Base-by-base conservation (phyloP, 2,888 invertebrate species). In the Hipparchia sbordonii region DNA sequence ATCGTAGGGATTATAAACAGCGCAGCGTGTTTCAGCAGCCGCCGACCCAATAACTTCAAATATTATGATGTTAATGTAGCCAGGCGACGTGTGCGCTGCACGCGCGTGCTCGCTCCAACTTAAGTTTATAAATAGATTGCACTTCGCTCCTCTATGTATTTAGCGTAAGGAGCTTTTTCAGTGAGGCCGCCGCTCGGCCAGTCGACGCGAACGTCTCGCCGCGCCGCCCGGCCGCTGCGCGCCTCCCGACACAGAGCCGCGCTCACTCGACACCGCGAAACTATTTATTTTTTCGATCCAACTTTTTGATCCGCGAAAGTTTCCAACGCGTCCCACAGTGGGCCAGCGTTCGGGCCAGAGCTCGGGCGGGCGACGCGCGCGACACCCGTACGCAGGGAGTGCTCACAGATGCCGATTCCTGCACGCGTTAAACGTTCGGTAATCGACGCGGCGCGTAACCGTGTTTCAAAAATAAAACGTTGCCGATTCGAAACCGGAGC, bases 81-180 rank as follows among this genome's bases (percentile, higher is more conserved):
- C 79, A 77, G 77, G 79, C 80, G 77, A 80, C 84, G 85, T 83
- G 81, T 74, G 79, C 81, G 83, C 78, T 89, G 90, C 90, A 90
- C 87, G 89, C 89, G 85, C 85, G 87, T 84, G 88, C 85, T 85
- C 82, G 85, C 85, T 82, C 85, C 89, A 91, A 92, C 89, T 92
- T 91, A 91, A 87, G 80, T 85, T 90, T 92, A 92, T 90, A 91
- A 93, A 93, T 93, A 93, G 92, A 88, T 84, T 91, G 91, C 90
- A 92, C 90, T 89, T 89, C 88, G 83, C 85, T 83, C 87, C 39
- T 85, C 87, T 88, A 88, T 89, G 90, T 87, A 85, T 89, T 89
- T 85, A 86, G 85, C 87, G 90, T 86, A 90, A 89, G 90, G 86
- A 90, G 90, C 89, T 90, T 91, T 89, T 88, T 86, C 86, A 86